Percentiles rank a stretch among this genome's conserved stretches.
Evolutionary conservation across 2,888 invertebrate species (phyloP).

Genomic region (Lithophane ornitopus): DNA sequence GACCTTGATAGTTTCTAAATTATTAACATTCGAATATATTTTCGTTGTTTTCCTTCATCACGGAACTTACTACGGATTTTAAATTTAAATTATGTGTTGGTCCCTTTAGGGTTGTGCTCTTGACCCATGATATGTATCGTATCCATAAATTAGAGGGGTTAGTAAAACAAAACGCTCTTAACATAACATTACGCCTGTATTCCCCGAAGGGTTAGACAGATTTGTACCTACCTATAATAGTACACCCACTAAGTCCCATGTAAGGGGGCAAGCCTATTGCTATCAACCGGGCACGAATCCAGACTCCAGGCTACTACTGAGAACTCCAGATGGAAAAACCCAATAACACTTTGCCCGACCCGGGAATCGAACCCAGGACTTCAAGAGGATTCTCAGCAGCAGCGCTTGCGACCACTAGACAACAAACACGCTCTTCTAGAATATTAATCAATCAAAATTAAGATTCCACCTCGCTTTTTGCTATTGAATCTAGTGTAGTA

Average conservation of each 20-base stretch:
- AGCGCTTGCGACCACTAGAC: neutral
- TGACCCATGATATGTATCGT: slow-evolving; percentile 29
- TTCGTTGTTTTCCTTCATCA: slow-evolving; percentile 40
- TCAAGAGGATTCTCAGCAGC: neutral
- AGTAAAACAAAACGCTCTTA: neutral
- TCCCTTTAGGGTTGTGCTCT: slow-evolving; percentile 15
- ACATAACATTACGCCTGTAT: neutral
- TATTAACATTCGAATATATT: slow-evolving; percentile 35
- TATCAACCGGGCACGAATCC: neutral
- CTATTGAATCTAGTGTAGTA: too few relatives aligned
- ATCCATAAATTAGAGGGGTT: slow-evolving; percentile 11
- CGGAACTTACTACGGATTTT: slow-evolving; percentile 31
- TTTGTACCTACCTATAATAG: neutral
- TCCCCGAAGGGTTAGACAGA: neutral
- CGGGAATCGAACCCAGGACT: neutral
- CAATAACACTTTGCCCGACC: neutral
- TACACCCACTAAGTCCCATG: neutral
- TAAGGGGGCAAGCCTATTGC: neutral
- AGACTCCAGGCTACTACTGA: too few relatives aligned
- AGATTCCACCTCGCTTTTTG: too few relatives aligned
- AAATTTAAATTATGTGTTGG: slow-evolving; percentile 47
- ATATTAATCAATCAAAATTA: neutral
- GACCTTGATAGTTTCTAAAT: slow-evolving; percentile 35
- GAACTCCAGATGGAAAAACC: neutral
- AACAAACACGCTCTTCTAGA: neutral